These are phyloP conservation scores for Porites divaricata DNA, from an alignment of 92 coral and sea anemone species.

Conservation along the genomic window DNA sequence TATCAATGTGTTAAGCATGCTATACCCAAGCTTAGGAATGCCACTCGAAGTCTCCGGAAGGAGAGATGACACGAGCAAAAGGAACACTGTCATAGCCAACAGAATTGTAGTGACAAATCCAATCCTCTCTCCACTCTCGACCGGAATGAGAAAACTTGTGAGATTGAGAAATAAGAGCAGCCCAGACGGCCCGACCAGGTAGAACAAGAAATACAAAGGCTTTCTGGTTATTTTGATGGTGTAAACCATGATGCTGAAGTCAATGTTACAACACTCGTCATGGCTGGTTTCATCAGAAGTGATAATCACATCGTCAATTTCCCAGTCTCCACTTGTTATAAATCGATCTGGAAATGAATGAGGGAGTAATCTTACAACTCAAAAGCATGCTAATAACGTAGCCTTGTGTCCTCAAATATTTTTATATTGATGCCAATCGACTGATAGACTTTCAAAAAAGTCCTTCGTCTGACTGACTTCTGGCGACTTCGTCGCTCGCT, in stretches of 20 bases:
- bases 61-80: slow-evolving; percentile 69
- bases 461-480: too few relatives aligned
- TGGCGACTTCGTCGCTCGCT: too few relatives aligned
- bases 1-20: slow-evolving; percentile 42
- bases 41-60: slow-evolving; percentile 78
- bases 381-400: neutral
- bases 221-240: slow-evolving; percentile 56
- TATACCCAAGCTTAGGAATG: slow-evolving; percentile 71
- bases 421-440: neutral
- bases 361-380: neutral
- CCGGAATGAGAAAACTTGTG: slow-evolving; percentile 74
- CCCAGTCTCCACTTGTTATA: slow-evolving; percentile 73
- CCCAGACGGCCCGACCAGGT: slow-evolving; percentile 70
- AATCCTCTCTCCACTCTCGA: slow-evolving; percentile 90
- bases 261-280: slow-evolving; percentile 74
- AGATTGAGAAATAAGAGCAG: slow-evolving; percentile 63
- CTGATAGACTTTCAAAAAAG: neutral
- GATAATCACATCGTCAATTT: slow-evolving; percentile 2
- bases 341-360: slow-evolving; percentile 47
- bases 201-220: slow-evolving; percentile 66
- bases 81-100: slow-evolving; percentile 84
- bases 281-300: slow-evolving; percentile 8
- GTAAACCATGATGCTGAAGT: slow-evolving; percentile 57
- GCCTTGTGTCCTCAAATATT: too few relatives aligned
- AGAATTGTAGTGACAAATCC: slow-evolving; percentile 90